Evolutionary conservation across 2,797 vertebrate species (phyloP).

Genomic region (Podargus strigoides): DNA sequence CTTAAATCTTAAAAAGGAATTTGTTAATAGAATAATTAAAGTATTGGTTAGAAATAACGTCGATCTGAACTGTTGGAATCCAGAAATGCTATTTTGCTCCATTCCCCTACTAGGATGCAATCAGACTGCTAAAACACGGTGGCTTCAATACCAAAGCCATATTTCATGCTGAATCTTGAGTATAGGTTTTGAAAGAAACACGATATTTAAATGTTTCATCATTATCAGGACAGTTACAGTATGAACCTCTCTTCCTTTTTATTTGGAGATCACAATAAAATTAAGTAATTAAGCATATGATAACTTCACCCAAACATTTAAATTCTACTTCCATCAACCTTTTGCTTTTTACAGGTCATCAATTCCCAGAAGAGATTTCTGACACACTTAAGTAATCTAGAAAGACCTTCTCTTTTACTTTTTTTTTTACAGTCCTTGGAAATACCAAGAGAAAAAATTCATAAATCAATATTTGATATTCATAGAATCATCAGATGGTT

Average conservation of each 20-base stretch:
- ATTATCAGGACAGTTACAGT: neutral
- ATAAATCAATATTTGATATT: neutral
- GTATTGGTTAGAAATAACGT: too few relatives aligned
- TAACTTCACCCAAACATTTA: neutral
- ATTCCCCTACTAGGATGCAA: neutral
- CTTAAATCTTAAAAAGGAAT: neutral
- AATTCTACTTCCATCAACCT: neutral
- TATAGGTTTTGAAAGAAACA: neutral
- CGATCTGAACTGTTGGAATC: neutral
- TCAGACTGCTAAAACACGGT: neutral
- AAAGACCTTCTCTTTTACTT: neutral
- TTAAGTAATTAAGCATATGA: neutral
- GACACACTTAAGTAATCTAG: neutral
- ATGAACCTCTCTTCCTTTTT: neutral
- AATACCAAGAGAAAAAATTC: neutral
- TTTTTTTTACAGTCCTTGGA: neutral
- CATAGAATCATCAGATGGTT: too few relatives aligned
- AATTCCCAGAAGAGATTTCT: neutral
- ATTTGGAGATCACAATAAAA: neutral
- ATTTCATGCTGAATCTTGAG: neutral
- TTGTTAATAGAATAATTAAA: neutral
- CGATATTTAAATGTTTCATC: neutral
- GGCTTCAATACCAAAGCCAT: neutral
- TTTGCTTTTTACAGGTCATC: neutral
- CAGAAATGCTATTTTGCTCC: neutral